These are phyloP conservation scores for Acinonyx jubatus DNA, from an alignment of 2,113 vertebrate genomes.

Conservation along the genomic window DNA sequence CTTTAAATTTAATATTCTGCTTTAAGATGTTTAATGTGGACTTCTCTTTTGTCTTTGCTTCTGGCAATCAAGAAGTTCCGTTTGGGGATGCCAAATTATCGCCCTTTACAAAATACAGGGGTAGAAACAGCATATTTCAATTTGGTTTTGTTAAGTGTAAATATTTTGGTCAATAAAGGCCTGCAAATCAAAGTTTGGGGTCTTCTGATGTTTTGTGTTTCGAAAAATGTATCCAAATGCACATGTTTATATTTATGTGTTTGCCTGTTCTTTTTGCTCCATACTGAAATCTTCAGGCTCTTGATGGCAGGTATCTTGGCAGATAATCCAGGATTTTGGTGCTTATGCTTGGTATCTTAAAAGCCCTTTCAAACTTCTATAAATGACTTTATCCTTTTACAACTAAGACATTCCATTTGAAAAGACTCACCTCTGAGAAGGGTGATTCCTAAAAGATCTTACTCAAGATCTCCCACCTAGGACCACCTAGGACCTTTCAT, in stretches of 20 bases:
- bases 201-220: not conserved
- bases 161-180: not conserved
- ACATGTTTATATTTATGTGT: not conserved
- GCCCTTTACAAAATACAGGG: not conserved
- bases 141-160: conserved; percentile 26
- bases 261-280: not conserved
- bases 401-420: not conserved
- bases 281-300: not conserved
- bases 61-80: not conserved
- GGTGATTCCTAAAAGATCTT: not conserved
- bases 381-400: conserved; percentile 34
- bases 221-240: not conserved
- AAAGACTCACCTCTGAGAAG: not conserved
- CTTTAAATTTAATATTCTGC: not conserved
- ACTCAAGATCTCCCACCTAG: not conserved
- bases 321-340: not conserved
- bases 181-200: not conserved
- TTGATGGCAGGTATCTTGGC: not conserved
- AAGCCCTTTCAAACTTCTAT: not conserved
- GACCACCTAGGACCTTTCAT: not conserved
- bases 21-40: not conserved
- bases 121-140: not conserved
- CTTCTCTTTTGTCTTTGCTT: not conserved
- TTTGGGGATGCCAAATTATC: not conserved
- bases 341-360: conserved; percentile 21